Evolutionary conservation across 2,113 vertebrate genomes (phyloP).

Genomic region (Saguinus midas): DNA sequence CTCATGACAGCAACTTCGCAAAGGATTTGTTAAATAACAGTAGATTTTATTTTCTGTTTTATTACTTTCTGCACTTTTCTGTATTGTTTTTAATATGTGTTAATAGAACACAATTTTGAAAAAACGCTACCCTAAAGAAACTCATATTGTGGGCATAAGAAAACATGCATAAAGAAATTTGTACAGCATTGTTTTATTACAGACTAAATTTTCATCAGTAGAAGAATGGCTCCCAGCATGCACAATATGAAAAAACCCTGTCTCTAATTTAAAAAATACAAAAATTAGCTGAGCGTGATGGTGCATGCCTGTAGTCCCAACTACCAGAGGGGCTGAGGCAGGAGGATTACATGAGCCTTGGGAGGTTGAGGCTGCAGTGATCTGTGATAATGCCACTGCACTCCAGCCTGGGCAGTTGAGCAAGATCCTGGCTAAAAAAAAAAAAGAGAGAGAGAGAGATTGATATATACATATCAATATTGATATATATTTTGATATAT

Average conservation of each 20-base stretch:
- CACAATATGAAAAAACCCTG: too few relatives aligned
- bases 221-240: not conserved
- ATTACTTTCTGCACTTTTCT: not conserved
- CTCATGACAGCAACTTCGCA: not conserved
- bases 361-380: too few relatives aligned
- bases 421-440: too few relatives aligned
- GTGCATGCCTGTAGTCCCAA: too few relatives aligned
- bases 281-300: too few relatives aligned
- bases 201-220: not conserved
- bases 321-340: too few relatives aligned
- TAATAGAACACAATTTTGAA: not conserved
- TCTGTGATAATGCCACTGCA: too few relatives aligned
- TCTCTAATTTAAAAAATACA: too few relatives aligned
- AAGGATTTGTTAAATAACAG: not conserved
- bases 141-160: not conserved
- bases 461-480: too few relatives aligned
- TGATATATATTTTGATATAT: not conserved
- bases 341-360: too few relatives aligned
- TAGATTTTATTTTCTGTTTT: constrained; percentile 5
- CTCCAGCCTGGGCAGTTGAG: too few relatives aligned
- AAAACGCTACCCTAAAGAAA: not conserved
- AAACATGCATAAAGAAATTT: not conserved
- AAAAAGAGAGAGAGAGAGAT: not conserved
- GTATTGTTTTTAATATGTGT: not conserved
- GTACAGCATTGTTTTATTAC: not conserved